Percentiles rank a stretch among this genome's conserved stretches.
Evolutionary conservation across 2,797 vertebrate species (phyloP).

Genomic region (Halcyon leucocephala): DNA sequence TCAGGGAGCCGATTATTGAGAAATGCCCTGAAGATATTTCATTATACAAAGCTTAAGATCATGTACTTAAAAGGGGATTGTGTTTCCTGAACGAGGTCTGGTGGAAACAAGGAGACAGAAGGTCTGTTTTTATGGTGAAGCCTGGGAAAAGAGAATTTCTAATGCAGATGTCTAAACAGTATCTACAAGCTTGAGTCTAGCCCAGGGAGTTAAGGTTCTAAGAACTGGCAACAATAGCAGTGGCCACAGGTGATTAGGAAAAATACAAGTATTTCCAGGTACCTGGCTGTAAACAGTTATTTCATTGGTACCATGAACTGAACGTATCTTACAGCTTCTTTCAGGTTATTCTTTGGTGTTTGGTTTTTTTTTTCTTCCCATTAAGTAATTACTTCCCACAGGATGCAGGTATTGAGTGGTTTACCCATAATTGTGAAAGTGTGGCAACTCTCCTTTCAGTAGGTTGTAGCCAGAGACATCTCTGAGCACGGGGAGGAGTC

Average conservation of each 20-base stretch:
- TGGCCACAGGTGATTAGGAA: not conserved
- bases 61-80: constrained; percentile 25
- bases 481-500: not conserved
- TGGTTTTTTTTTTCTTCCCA: not conserved
- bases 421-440: not conserved
- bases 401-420: not conserved
- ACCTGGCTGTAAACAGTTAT: not conserved
- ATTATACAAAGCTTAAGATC: constrained; percentile 36
- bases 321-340: not conserved
- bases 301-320: not conserved
- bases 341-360: not conserved
- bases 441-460: not conserved
- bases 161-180: not conserved
- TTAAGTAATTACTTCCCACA: not conserved
- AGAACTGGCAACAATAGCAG: not conserved
- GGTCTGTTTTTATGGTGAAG: constrained; percentile 3
- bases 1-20: not conserved
- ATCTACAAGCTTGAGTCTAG: not conserved
- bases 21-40: constrained; percentile 53
- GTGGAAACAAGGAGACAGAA: constrained; percentile 13
- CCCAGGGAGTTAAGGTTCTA: not conserved
- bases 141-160: not conserved
- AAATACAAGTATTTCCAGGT: not conserved
- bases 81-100: constrained; percentile 26
- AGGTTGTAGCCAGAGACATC: not conserved